Evolutionary conservation across 2,113 vertebrate species (phyloP).

Genomic region (Mirza zaza): DNA sequence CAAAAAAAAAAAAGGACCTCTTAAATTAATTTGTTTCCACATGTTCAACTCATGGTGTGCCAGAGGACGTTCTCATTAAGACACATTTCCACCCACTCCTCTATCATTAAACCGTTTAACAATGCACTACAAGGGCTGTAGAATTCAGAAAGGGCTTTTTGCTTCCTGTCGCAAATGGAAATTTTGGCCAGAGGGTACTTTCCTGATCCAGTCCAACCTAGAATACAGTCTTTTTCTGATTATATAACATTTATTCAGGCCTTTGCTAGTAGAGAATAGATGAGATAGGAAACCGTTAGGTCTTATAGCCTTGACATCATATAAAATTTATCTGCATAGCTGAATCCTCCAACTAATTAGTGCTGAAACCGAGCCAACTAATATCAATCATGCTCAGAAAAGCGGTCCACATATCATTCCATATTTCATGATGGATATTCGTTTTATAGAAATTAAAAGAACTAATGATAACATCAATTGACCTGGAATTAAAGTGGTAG

Average conservation of each 20-base stretch:
- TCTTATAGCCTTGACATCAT: neutral
- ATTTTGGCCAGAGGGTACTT: neutral
- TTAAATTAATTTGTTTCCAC: constrained; percentile 36
- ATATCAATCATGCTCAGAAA: constrained; percentile 24
- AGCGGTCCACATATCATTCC: neutral
- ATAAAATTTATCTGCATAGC: constrained; percentile 21
- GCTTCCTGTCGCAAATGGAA: neutral
- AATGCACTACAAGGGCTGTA: neutral
- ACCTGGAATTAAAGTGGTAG: constrained; percentile 5
- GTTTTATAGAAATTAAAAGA: constrained; percentile 13
- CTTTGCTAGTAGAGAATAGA: neutral
- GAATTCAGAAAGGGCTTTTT: constrained; percentile 6
- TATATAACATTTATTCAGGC: neutral
- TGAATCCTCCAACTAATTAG: neutral
- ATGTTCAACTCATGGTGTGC: neutral
- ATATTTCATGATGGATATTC: constrained; percentile 27
- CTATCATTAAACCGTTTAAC: neutral
- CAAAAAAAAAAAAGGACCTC: neutral
- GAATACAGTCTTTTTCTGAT: neutral
- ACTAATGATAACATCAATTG: constrained; percentile 19
- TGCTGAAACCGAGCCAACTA: constrained; percentile 36
- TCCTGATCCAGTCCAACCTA: neutral
- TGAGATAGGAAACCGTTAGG: constrained; percentile 7
- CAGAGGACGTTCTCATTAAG: constrained; percentile 24
- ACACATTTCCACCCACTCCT: neutral